Evolutionary conservation across 2,888 invertebrate species (phyloP).

Genomic region (Epistrophe grossulariae): DNA sequence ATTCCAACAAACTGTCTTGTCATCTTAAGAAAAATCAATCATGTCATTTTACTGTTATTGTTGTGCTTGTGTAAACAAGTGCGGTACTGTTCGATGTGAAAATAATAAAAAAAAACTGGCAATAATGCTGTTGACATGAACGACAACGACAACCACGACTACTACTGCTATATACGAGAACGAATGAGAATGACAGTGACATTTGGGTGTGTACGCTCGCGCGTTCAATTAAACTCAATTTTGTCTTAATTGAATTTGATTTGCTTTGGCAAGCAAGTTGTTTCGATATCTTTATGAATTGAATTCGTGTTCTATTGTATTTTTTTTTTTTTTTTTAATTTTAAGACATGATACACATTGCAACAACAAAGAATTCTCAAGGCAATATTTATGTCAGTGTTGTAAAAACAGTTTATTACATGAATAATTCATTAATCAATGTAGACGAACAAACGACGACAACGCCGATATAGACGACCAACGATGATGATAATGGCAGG

Average conservation of each 20-base stretch:
- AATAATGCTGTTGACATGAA: not conserved
- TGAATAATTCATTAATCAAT: slow-evolving; percentile 72
- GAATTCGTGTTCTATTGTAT: slow-evolving; percentile 61
- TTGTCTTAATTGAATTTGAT: slow-evolving; percentile 74
- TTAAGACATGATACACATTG: slow-evolving; percentile 46
- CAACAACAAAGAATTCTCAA: slow-evolving; percentile 59
- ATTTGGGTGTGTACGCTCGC: slow-evolving; percentile 67
- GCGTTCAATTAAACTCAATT: slow-evolving; percentile 72
- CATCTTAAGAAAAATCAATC: slow-evolving; percentile 53
- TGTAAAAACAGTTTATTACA: slow-evolving; percentile 64
- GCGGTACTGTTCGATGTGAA: slow-evolving; percentile 21
- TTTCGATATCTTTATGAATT: slow-evolving; percentile 49
- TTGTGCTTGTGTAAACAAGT: slow-evolving; percentile 15
- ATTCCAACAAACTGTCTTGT: slow-evolving; percentile 18
- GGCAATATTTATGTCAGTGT: slow-evolving; percentile 67
- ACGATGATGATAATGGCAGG: slow-evolving; percentile 3
- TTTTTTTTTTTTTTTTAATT: slow-evolving; percentile 19
- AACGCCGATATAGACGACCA: not conserved
- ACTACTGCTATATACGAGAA: not conserved
- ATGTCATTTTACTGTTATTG: slow-evolving; percentile 22
- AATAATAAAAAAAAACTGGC: slow-evolving; percentile 14
- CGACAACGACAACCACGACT: not conserved
- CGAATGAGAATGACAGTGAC: slow-evolving; percentile 25
- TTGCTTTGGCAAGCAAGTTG: slow-evolving; percentile 54
- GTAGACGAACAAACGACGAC: slow-evolving; percentile 1